phyloP scores from a whole-genome alignment of 2,888 invertebrate genomes.

The Drosophila algonquin region DNA sequence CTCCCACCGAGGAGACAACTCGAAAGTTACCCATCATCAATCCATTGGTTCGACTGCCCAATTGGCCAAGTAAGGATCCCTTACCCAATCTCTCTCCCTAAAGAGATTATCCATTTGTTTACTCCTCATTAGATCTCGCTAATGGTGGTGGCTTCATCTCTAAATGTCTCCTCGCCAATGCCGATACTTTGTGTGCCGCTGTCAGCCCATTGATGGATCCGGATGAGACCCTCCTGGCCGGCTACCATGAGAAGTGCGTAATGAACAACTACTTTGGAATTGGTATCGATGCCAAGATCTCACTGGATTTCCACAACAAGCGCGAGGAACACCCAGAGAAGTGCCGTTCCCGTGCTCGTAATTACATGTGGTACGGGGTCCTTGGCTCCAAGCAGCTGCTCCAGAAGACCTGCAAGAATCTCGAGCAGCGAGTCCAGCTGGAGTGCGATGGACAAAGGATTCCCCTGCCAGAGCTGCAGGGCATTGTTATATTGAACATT shows the following conservation, averaged over 20 bases:
- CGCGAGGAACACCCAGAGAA: conserved; percentile 98
- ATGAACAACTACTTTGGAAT: conserved; percentile 99
- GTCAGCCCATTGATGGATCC: conserved; percentile 98
- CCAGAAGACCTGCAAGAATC: conserved; percentile 96
- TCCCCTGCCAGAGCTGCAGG: conserved; percentile 97
- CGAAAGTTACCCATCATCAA: conserved; percentile 95
- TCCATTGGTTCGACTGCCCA: conserved; percentile 92
- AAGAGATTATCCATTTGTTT: neutral
- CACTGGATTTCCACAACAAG: conserved; percentile 98
- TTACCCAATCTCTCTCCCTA: neutral
- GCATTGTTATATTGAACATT: conserved; percentile 98
- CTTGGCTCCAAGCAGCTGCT: conserved; percentile 90
- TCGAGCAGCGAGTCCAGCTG: conserved; percentile 96
- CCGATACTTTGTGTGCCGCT: conserved; percentile 97
- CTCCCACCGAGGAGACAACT: conserved; percentile 85
- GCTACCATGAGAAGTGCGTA: conserved; percentile 96
- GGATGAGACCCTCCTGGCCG: conserved; percentile 93
- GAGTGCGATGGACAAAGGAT: conserved; percentile 98
- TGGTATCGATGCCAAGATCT: conserved; percentile 98
- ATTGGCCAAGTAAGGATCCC: conserved; percentile 91
- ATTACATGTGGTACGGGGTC: conserved; percentile 97
- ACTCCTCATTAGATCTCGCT: conserved; percentile 74
- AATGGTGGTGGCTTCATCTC: conserved; percentile 94
- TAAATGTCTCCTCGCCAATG: conserved; percentile 97
- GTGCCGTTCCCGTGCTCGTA: conserved; percentile 95